Conservation (phyloP, 2,113 vertebrate species). For the Thryonomys swinderianus region DNA sequence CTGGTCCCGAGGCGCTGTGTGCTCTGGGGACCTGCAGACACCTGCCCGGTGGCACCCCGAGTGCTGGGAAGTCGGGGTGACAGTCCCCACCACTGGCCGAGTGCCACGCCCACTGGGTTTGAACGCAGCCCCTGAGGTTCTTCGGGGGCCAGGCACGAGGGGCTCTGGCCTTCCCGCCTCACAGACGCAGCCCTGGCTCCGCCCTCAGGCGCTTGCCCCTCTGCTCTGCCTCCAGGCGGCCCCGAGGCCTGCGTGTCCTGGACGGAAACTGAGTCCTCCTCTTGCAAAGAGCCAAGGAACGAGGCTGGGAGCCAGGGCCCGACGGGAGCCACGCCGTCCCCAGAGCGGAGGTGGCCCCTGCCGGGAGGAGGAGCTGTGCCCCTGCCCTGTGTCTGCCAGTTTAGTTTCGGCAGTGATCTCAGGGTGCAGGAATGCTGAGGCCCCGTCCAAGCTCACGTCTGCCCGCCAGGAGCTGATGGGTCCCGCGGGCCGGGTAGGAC, state of each 20-base stretch:
- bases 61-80: background rate
- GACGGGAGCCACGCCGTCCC: background rate
- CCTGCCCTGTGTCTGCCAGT: background rate
- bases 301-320: background rate
- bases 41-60: accelerated
- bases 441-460: background rate
- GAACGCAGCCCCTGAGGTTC: background rate
- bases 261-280: background rate
- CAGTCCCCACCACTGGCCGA: background rate
- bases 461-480: background rate
- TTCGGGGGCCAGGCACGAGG: too few species aligned
- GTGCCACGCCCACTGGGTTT: too few species aligned
- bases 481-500: background rate
- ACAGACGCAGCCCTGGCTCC: too few species aligned
- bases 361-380: background rate
- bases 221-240: background rate
- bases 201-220: background rate
- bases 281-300: background rate
- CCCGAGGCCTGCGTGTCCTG: background rate
- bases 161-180: background rate
- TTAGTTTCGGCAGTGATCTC: background rate
- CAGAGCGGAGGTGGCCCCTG: background rate
- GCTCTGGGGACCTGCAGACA: background rate
- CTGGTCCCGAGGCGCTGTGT: too few species aligned
- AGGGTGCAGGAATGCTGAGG: background rate